Evolutionary conservation across 2,797 vertebrate species (phyloP), one percentile per base, ranked within the genome.

Genomic region (Fratercula arctica): DNA sequence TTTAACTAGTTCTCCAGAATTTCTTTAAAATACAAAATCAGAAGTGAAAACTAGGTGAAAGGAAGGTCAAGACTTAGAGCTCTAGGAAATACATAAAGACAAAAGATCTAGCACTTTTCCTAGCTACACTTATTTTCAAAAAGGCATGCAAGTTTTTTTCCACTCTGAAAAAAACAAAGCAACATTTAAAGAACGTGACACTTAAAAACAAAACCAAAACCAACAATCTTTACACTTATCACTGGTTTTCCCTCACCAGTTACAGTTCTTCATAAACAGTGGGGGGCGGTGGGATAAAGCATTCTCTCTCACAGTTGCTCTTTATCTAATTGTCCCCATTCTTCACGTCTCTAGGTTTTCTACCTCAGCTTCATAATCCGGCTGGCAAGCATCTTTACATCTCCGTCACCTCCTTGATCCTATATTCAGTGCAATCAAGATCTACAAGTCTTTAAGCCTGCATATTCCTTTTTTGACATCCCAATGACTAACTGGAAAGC

Each of bases 181-280:
- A 66, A 61, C 11, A 92, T 80, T 85, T 83, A 33, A 83, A 77
- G 35, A 88, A 70, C 16, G 57, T 14, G 60, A 72, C 15, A 67
- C 56, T 77, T 67, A n/a, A 89, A 95, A 90, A 10, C 11, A 95
- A 93, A 95, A 89, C n/a, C 53, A 90, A 95, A 93, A 79, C n/a
- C 56, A 93, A 90, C 37, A 39, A 50, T 76, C 63, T 84, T 69
- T 88, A 69, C 28, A 48, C 53, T 74, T 43, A 75, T 14, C 66
- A 91, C 18, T 23, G 21, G 21, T 46, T 35, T 79, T 70, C 59
- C 46, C 23, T 82, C 46, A 43, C 13, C 66, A 89, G 3, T 39
- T 91, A 80, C 15, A 50, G n/a, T 21, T 78, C n/a, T 75, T 83
- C 68, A 50, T 64, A 46, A 89, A 80, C 33, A 53, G 33, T 6